A percentile compares a stretch with the other conserved stretches of the same genome.
phyloP scores from a whole-genome alignment of 2,888 invertebrate genomes.

The Aleiodes alternator region DNA sequence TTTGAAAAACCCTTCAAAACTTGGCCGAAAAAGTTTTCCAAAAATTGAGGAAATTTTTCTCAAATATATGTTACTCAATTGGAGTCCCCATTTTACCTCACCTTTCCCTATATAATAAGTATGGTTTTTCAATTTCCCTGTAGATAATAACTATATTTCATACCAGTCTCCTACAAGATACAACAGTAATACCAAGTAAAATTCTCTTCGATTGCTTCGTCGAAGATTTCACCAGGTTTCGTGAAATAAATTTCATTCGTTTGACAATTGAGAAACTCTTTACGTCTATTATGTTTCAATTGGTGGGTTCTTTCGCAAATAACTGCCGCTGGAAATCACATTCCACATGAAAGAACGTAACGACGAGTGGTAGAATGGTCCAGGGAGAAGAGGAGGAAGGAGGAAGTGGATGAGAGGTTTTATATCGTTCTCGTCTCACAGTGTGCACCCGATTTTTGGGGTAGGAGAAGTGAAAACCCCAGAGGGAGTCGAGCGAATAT shows the following conservation, averaged over 20 bases:
- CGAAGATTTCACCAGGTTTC: background rate
- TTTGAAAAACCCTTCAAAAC: no score
- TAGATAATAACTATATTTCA: no score
- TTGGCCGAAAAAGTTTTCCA: no score
- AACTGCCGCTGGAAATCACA: conserved; percentile 36
- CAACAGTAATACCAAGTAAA: background rate
- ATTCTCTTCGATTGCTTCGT: background rate
- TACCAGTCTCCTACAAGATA: background rate
- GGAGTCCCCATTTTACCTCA: no score
- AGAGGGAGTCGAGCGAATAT: conserved; percentile 7
- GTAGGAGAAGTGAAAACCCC: conserved; percentile 32
- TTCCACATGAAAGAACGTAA: conserved; percentile 43
- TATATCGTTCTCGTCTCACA: conserved; percentile 52
- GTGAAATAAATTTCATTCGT: conserved; percentile 50
- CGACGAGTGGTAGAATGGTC: conserved; percentile 24
- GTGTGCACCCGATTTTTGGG: conserved; percentile 34
- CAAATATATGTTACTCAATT: no score
- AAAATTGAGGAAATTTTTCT: no score
- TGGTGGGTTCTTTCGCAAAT: conserved; percentile 39
- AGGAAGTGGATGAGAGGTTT: conserved; percentile 50
- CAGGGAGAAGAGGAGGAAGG: conserved; percentile 1
- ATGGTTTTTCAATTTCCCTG: no score
- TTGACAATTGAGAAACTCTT: conserved; percentile 51
- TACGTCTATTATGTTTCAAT: conserved; percentile 51
- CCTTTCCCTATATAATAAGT: no score